Evolutionary conservation across 2,888 invertebrate genomes (phyloP), one percentile per base, ranked within the genome.

Genomic region (Nymphalis urticae): DNA sequence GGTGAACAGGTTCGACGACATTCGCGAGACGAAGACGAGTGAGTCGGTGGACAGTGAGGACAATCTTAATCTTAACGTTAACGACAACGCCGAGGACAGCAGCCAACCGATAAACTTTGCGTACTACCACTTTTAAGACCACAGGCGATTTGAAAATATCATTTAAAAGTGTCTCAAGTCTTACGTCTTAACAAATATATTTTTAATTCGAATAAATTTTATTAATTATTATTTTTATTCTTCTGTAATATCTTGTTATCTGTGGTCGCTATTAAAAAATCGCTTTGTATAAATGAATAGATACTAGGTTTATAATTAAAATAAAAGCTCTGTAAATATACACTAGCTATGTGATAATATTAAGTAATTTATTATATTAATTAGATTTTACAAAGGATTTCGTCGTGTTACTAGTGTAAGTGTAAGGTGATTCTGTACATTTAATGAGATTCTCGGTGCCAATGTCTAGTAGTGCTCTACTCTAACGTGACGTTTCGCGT

Each of bases 71-170:
- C 71, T 75, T 17, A 70, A 80, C 53, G 71, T 72, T 54, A 73
- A 75, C 50, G 78, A 80, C 48, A 71, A 73, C 21, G 76, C 79
- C 64, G 82, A 83, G 24, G 78, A 58, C 17, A 32, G 79, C 42
- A 83, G 84, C 71, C 89, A 91, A 68, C 92, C 92, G 13, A 90
- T 92, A 48, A 92, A 92, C 75, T 92, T 91, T 69, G 92, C 92
- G 67, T 92, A 92, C 78, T 92, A 92, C 79, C 92, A 92, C 79
- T 92, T 92, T 77, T 92, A 79, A 62, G 51, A 16, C 59, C 67
- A 63, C 36, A n/a, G 59, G 13, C 17, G 8, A 51, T 56, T n/a
- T 5, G 32, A 27, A 27, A 17, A 56, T 16, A 32, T 48, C 13
- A 42, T 17, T 42, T 54, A 6, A 32, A n/a, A 36, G 7, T 36